Evolutionary conservation across 2,113 vertebrate genomes (phyloP), one percentile per base, ranked within the genome.

Genomic region (Phalacrocorax pelagicus): DNA sequence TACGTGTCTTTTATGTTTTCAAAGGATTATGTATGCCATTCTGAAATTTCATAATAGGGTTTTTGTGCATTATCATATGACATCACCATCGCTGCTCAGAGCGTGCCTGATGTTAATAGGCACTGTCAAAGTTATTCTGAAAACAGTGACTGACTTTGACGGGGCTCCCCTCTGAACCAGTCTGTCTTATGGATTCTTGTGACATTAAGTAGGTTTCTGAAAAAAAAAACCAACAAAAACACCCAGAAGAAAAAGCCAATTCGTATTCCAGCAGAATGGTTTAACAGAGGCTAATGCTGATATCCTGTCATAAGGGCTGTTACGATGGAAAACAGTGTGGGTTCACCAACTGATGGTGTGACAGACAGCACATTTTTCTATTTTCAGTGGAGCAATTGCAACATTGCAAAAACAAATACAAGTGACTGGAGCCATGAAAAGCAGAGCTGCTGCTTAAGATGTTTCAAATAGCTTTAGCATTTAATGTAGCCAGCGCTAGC

Each of bases 361-460:
- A 90, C 70, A 96, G 92, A 90, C 84, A 94, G 88, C 54, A 77
- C 63, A 12, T 80, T 94, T 94, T 91, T 92, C 65, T 85, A 1
- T 78, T 88, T 89, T 77, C 46, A 62, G 46, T 72, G 62, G n/a
- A 74, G 79, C 59, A 77, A 54, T 30, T 90, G 54, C 79, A 86
- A 74, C 86, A 93, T 74, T 81, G 51, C 52, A 86, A 90, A 94
- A 88, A 49, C 61, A 87, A 81, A 84, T 65, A 82, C 34, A 58
- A 82, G 55, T 54, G 36, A 21, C 23, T 63, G 67, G 55, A 95
- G 27, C 61, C 18, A 6, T 71, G 81, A 81, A 34, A 78, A 87
- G 57, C 4, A 6, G 65, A 87, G 62, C 73, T 81, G 84, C 49
- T 75, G 0, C 32, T 79, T 30, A 52, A 47, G 55, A 34, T 71